Evolutionary conservation across 2,888 invertebrate species (phyloP).

Genomic region (Coenonympha arcania): DNA sequence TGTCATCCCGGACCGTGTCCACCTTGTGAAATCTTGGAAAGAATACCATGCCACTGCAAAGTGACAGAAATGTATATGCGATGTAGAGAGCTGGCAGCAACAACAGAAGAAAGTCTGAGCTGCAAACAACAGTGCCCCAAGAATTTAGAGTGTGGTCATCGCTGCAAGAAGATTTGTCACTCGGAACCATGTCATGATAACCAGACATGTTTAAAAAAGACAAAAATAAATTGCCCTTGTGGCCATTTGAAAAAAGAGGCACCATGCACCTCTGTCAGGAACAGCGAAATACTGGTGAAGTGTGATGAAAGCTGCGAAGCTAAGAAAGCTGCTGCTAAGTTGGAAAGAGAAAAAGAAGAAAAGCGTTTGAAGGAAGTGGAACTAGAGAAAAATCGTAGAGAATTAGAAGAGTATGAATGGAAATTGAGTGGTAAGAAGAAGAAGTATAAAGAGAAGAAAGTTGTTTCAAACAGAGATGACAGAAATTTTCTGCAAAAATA

Average conservation of each 20-base stretch:
- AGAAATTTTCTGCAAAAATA: conserved; percentile 57
- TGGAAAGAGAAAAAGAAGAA: conserved; percentile 71
- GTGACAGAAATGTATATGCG: conserved; percentile 82
- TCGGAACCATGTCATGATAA: conserved; percentile 78
- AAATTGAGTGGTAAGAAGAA: conserved; percentile 80
- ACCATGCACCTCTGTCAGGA: conserved; percentile 75
- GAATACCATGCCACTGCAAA: conserved; percentile 87
- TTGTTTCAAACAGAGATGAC: conserved; percentile 59
- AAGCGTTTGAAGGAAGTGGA: conserved; percentile 74
- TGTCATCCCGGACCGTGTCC: conserved; percentile 85
- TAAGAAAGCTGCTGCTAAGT: conserved; percentile 70
- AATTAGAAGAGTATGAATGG: conserved; percentile 84
- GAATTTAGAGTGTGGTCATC: conserved; percentile 89
- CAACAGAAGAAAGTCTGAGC: conserved; percentile 66
- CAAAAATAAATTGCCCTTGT: conserved; percentile 85
- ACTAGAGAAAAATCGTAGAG: conserved; percentile 79
- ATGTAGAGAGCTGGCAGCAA: conserved; percentile 78
- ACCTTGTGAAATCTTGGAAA: conserved; percentile 80
- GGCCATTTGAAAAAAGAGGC: conserved; percentile 83
- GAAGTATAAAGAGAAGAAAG: conserved; percentile 66
- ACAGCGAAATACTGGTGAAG: conserved; percentile 59
- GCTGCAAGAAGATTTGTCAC: conserved; percentile 83
- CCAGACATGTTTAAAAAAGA: conserved; percentile 83
- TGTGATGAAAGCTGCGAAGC: conserved; percentile 79
- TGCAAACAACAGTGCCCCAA: conserved; percentile 92